Conservation (phyloP, 2,888 invertebrate species). For the Rotaria magnacalcarata region DNA sequence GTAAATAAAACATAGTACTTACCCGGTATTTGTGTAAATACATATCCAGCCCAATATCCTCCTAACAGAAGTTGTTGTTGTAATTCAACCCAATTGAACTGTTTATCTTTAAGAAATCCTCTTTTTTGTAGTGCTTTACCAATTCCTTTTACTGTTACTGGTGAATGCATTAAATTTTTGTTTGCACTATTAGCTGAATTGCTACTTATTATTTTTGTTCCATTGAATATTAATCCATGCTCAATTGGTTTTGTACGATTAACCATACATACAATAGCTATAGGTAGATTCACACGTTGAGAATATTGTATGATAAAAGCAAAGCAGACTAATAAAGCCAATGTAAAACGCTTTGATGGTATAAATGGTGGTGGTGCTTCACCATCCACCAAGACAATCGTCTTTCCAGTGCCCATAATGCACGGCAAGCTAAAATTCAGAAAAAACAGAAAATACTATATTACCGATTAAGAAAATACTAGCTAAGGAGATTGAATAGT, state of each 20-base stretch:
- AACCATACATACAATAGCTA: conserved; percentile 20
- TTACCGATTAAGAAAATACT: no score
- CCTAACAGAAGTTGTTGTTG: neutral
- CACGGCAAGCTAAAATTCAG: neutral
- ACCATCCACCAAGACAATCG: neutral
- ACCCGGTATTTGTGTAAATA: neutral
- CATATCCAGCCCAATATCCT: neutral
- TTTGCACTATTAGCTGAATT: no score
- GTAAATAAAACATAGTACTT: neutral
- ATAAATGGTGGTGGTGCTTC: neutral
- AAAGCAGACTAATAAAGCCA: neutral
- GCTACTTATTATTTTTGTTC: no score
- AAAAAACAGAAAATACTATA: neutral
- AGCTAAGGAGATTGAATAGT: no score
- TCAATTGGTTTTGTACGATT: neutral
- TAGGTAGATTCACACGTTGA: neutral
- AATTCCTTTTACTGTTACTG: neutral
- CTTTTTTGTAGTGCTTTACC: neutral
- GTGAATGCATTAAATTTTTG: no score
- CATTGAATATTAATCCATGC: no score
- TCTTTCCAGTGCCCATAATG: neutral
- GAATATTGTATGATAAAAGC: neutral
- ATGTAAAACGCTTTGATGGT: conserved; percentile 18
- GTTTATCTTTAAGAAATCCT: neutral
- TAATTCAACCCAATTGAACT: neutral